phyloP scores from a whole-genome alignment of 2,888 invertebrate species.

The Leptura quadrifasciata region DNA sequence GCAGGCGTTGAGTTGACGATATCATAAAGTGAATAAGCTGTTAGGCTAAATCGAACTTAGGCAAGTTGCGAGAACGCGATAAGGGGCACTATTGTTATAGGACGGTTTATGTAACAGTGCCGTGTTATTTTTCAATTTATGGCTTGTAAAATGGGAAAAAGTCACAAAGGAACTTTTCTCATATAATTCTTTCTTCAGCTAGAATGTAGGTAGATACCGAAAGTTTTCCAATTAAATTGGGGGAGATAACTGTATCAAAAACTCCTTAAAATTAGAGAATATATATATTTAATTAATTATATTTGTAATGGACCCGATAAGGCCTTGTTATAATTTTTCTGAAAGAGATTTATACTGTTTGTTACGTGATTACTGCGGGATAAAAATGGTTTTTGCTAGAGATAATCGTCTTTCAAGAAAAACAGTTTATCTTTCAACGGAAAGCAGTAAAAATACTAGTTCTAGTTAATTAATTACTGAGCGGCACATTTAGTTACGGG shows the following conservation, averaged over 20 bases:
- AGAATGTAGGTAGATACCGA: constrained; percentile 30
- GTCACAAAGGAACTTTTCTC: constrained; percentile 35
- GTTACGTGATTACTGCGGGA: neutral
- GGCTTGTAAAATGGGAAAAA: constrained; percentile 55
- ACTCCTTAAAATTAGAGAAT: constrained; percentile 30
- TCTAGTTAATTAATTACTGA: no score
- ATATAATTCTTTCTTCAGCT: constrained; percentile 38
- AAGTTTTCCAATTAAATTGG: constrained; percentile 40
- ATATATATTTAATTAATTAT: constrained; percentile 32
- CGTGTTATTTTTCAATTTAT: constrained; percentile 68
- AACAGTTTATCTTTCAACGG: neutral
- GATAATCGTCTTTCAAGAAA: neutral
- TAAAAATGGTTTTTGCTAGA: neutral
- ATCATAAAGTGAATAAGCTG: constrained; percentile 61
- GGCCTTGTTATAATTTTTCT: neutral
- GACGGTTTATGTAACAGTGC: constrained; percentile 61
- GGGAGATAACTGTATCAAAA: constrained; percentile 35
- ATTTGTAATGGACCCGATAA: constrained; percentile 6
- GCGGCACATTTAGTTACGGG: no score
- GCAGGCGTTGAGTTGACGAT: constrained; percentile 48
- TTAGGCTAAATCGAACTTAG: constrained; percentile 58
- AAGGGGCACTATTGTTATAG: constrained; percentile 65
- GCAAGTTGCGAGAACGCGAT: constrained; percentile 62
- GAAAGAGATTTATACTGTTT: neutral
- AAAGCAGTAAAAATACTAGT: no score